Conservation (phyloP, 2,888 invertebrate genomes). For the Trimorus sp. region DNA sequence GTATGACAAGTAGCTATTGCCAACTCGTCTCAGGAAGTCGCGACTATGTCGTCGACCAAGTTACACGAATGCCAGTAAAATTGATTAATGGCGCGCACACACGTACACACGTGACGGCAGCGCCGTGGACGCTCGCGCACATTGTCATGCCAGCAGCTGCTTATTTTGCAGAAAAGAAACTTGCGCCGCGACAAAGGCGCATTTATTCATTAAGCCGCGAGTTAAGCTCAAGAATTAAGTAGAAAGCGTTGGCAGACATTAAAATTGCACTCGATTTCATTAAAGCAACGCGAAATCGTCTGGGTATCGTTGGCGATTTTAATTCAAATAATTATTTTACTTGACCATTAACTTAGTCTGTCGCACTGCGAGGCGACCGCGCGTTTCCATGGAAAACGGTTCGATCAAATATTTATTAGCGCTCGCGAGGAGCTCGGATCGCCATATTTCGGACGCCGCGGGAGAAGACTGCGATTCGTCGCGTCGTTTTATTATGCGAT, state of each 20-base stretch:
- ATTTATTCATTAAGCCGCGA: slow-evolving; percentile 43
- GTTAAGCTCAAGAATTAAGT: slow-evolving; percentile 28
- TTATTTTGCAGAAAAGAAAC: slow-evolving; percentile 39
- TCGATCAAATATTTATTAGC: no score
- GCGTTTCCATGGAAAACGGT: no score
- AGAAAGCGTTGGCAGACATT: not conserved
- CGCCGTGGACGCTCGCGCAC: not conserved
- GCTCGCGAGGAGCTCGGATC: no score
- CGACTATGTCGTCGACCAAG: slow-evolving; percentile 61
- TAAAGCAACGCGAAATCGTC: slow-evolving; percentile 8
- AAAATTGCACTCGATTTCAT: slow-evolving; percentile 21
- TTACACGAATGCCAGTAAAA: slow-evolving; percentile 59
- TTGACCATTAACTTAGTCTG: no score
- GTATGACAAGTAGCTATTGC: slow-evolving; percentile 67
- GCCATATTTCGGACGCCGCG: no score
- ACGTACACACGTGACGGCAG: not conserved
- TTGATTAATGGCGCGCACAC: slow-evolving; percentile 57
- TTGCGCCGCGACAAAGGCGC: slow-evolving; percentile 23
- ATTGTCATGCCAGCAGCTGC: slow-evolving; percentile 33
- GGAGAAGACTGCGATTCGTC: no score
- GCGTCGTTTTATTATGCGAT: no score
- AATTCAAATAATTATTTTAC: not conserved
- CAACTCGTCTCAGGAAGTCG: slow-evolving; percentile 63
- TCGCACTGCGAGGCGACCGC: no score
- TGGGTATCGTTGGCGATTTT: not conserved